phyloP scores from a whole-genome alignment of 2,113 vertebrate species.

The Anguilla japonica region DNA sequence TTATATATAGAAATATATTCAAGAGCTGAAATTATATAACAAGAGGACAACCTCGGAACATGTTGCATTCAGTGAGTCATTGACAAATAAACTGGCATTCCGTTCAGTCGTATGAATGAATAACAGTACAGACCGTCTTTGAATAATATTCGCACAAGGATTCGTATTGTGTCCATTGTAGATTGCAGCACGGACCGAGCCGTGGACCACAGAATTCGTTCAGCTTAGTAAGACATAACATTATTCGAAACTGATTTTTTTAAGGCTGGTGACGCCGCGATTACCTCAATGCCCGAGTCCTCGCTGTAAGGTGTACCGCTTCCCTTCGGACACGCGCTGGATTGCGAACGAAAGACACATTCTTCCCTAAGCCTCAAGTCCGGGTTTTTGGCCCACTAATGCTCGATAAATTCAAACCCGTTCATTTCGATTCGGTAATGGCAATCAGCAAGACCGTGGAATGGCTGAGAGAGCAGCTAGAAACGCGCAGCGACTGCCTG shows the following conservation, averaged over 20 bases:
- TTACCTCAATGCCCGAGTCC: background rate
- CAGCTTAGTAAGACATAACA: background rate
- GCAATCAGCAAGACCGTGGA: constrained; percentile 91
- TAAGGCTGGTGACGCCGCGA: background rate
- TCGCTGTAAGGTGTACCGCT: background rate
- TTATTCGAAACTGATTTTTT: constrained; percentile 9
- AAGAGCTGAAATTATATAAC: constrained; percentile 50
- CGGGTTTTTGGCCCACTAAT: constrained; percentile 63
- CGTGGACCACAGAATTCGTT: background rate
- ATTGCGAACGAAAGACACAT: background rate
- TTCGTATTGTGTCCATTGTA: background rate
- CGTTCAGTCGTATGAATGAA: constrained; percentile 67
- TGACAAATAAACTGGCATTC: constrained; percentile 64
- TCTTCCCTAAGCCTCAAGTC: background rate
- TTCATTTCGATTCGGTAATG: constrained; percentile 78
- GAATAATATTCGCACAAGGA: background rate
- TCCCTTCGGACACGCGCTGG: background rate
- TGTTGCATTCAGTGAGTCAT: constrained; percentile 57
- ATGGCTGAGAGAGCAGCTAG: constrained; percentile 91
- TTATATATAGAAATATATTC: background rate
- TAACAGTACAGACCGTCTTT: constrained; percentile 34
- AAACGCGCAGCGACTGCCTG: constrained; percentile 82
- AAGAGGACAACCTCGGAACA: constrained; percentile 29
- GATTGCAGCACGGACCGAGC: background rate
- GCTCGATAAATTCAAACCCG: constrained; percentile 93